These are phyloP conservation scores for Ochotona princeps DNA, from an alignment of 2,113 vertebrate species.

Conservation along the genomic window DNA sequence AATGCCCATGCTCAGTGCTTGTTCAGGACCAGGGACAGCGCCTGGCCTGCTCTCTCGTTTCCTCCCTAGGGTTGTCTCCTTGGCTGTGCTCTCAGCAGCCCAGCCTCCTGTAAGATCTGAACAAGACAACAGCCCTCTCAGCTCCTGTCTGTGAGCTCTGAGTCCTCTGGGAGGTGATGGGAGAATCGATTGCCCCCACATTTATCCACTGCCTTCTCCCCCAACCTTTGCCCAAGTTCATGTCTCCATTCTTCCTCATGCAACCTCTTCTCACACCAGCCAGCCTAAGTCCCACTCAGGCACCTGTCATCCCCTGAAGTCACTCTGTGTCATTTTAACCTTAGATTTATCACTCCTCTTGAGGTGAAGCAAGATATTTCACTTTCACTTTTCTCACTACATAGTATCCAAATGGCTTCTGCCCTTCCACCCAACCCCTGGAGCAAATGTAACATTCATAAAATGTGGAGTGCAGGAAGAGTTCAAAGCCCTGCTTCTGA, in stretches of 20 bases:
- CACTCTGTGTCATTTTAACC: neutral
- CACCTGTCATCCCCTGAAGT: neutral
- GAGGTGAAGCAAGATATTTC: neutral
- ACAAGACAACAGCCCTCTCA: neutral
- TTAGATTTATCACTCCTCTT: slow-evolving; percentile 4
- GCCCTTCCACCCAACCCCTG: no score
- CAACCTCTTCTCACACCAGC: neutral
- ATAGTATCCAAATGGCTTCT: neutral
- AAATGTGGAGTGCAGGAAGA: neutral
- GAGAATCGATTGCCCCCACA: neutral
- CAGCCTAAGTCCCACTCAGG: neutral
- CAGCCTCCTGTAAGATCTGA: neutral
- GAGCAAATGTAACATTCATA: neutral
- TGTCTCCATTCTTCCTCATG: neutral
- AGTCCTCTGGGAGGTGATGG: neutral
- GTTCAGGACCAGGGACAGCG: slow-evolving; percentile 87
- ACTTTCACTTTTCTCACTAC: neutral
- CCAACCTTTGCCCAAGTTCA: neutral
- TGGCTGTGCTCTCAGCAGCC: neutral
- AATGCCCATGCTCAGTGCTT: slow-evolving; percentile 86
- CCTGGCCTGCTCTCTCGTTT: neutral
- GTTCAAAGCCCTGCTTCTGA: neutral
- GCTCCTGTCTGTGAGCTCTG: neutral
- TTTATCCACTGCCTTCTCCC: neutral
- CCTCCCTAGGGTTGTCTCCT: neutral